Percentiles rank a stretch among this genome's conserved stretches.
Conservation (phyloP, 2,797 vertebrate species). For the Anniella stebbinsi region DNA sequence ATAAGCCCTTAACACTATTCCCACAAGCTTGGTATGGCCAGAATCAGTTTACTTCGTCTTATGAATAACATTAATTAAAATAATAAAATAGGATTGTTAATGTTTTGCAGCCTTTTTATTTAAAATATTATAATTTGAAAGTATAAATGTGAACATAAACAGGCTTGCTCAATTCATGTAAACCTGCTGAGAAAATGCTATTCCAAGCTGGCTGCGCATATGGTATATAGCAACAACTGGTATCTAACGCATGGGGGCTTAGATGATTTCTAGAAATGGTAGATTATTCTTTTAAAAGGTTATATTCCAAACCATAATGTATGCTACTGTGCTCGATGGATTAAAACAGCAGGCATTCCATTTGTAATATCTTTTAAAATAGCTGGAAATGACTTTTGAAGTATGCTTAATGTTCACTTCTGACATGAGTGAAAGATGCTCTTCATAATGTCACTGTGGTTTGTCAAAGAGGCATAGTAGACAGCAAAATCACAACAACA, state of each 20-base stretch:
- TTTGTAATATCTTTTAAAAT: slow-evolving; percentile 42
- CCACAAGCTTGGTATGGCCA: background rate
- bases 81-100: background rate
- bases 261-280: background rate
- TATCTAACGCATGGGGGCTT: slow-evolving; percentile 1
- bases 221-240: background rate
- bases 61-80: slow-evolving; percentile 27
- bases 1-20: background rate
- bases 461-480: slow-evolving; percentile 12
- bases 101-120: rapidly evolving
- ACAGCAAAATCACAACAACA: slow-evolving; percentile 24
- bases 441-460: slow-evolving; percentile 14
- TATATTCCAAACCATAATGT: slow-evolving; percentile 34
- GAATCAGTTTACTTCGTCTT: background rate
- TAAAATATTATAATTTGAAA: slow-evolving; percentile 19
- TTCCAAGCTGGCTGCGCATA: slow-evolving; percentile 6
- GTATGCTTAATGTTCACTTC: slow-evolving; percentile 18
- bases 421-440: slow-evolving; percentile 33
- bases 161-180: slow-evolving; percentile 21
- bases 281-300: slow-evolving; percentile 10
- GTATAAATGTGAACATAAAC: background rate
- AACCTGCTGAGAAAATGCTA: background rate
- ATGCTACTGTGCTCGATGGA: background rate
- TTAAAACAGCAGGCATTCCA: slow-evolving; percentile 35
- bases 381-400: background rate